Conservation (phyloP, 1,140 invertebrate genomes). For the Drosophila lacertosa region DNA sequence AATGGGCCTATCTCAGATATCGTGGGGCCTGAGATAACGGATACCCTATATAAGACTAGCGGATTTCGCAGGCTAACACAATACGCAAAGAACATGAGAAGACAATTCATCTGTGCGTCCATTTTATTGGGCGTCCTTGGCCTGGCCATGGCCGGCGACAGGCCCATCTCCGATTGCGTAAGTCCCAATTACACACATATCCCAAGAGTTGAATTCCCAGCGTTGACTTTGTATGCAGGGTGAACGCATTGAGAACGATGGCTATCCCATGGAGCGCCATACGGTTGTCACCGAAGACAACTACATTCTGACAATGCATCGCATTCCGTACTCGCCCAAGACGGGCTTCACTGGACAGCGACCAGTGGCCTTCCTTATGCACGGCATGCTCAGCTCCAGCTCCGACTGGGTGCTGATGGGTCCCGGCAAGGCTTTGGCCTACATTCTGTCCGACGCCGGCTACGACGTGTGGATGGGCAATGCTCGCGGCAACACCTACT, state of each 20-base stretch:
- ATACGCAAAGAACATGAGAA: slow-evolving; percentile 23
- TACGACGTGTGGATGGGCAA: slow-evolving; percentile 88
- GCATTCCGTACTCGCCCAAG: slow-evolving; percentile 70
- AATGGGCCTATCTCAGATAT: slow-evolving; percentile 14
- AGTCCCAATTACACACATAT: slow-evolving; percentile 6
- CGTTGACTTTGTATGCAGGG: slow-evolving; percentile 33
- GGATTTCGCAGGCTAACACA: neutral
- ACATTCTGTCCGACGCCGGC: slow-evolving; percentile 87
- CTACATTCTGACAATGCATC: slow-evolving; percentile 76
- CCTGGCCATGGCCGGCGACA: slow-evolving; percentile 38
- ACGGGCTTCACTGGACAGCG: slow-evolving; percentile 30
- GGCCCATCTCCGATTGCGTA: slow-evolving; percentile 73
- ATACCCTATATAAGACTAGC: slow-evolving; percentile 29
- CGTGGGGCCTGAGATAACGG: slow-evolving; percentile 7
- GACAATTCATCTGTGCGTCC: slow-evolving; percentile 9
- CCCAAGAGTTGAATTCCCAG: neutral
- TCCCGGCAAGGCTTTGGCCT: slow-evolving; percentile 77
- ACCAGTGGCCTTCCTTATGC: slow-evolving; percentile 73
- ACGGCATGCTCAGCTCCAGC: slow-evolving; percentile 76
- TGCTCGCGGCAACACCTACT: slow-evolving; percentile 87
- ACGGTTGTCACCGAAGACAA: slow-evolving; percentile 60
- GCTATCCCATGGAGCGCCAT: slow-evolving; percentile 74
- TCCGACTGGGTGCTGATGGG: slow-evolving; percentile 77
- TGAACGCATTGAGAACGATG: slow-evolving; percentile 66
- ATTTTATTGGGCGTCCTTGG: slow-evolving; percentile 50